Conservation (phyloP, 1,140 invertebrate species). For the Ridgeia piscesae region DNA sequence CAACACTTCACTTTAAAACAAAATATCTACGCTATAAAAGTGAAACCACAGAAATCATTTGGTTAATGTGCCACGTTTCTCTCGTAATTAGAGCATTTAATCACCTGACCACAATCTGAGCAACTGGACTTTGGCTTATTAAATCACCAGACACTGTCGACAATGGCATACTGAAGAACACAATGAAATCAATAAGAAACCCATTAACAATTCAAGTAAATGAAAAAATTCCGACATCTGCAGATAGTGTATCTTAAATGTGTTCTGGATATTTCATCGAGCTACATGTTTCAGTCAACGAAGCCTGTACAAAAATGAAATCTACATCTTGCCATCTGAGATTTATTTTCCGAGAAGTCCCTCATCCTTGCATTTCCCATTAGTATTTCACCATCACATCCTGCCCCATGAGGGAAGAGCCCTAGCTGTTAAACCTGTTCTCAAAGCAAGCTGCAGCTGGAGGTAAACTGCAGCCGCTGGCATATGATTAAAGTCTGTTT, state of each 20-base stretch:
- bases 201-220: background rate
- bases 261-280: background rate
- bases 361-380: background rate
- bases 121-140: background rate
- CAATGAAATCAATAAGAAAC: background rate
- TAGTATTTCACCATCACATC: background rate
- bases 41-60: too few species aligned
- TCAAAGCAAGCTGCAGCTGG: background rate
- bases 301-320: background rate
- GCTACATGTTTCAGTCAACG: background rate
- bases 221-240: background rate
- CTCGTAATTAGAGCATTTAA: too few species aligned
- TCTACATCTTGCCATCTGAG: background rate
- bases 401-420: background rate
- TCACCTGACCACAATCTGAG: too few species aligned
- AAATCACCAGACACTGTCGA: background rate
- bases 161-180: background rate
- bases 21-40: too few species aligned
- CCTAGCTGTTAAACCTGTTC: background rate
- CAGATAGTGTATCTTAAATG: background rate
- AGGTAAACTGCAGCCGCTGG: background rate
- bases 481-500: background rate
- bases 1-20: too few species aligned
- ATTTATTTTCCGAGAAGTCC: background rate
- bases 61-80: too few species aligned